Percentiles rank a stretch among this genome's conserved stretches.
Evolutionary conservation across 2,797 vertebrate species (phyloP).

Genomic region (Aeoliscus strigatus): DNA sequence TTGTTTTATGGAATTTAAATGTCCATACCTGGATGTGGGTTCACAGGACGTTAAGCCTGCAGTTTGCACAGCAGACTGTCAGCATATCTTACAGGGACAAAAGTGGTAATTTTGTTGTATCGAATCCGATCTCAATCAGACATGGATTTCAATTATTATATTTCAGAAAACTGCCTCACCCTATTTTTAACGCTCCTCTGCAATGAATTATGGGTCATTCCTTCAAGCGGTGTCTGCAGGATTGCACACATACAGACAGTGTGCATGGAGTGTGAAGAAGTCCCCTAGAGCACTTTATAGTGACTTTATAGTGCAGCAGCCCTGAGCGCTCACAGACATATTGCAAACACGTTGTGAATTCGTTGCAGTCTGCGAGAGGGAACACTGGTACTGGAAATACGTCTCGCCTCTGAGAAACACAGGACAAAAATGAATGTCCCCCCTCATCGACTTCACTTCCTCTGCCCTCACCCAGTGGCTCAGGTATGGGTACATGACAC

Average conservation of each 20-base stretch:
- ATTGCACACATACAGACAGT: slow-evolving; percentile 9
- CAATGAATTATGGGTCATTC: slow-evolving; percentile 6
- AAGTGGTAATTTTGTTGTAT: not conserved
- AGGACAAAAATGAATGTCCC: slow-evolving; percentile 64
- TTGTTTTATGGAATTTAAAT: too few species aligned
- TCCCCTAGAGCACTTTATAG: slow-evolving; percentile 27
- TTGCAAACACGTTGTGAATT: slow-evolving; percentile 9
- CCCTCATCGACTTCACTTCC: slow-evolving; percentile 61
- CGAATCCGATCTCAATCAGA: not conserved
- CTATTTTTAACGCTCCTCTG: not conserved
- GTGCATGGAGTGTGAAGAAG: slow-evolving; percentile 27
- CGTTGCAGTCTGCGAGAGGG: slow-evolving; percentile 12
- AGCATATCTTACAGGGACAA: too few species aligned
- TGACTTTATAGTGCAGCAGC: slow-evolving; percentile 18
- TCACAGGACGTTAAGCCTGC: too few species aligned
- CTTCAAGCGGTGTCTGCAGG: slow-evolving; percentile 13
- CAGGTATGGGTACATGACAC: slow-evolving; percentile 24
- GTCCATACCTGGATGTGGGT: too few species aligned
- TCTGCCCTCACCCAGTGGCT: slow-evolving; percentile 41
- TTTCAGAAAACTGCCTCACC: not conserved
- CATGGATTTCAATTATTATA: too few species aligned
- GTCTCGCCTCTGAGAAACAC: slow-evolving; percentile 49
- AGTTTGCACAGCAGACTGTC: too few species aligned
- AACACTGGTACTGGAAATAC: slow-evolving; percentile 44
- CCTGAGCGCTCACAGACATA: slow-evolving; percentile 17